Percentiles rank a stretch among this genome's conserved stretches.
Evolutionary conservation across 2,113 vertebrate species (phyloP).

Genomic region (Triplophysa siluroides): DNA sequence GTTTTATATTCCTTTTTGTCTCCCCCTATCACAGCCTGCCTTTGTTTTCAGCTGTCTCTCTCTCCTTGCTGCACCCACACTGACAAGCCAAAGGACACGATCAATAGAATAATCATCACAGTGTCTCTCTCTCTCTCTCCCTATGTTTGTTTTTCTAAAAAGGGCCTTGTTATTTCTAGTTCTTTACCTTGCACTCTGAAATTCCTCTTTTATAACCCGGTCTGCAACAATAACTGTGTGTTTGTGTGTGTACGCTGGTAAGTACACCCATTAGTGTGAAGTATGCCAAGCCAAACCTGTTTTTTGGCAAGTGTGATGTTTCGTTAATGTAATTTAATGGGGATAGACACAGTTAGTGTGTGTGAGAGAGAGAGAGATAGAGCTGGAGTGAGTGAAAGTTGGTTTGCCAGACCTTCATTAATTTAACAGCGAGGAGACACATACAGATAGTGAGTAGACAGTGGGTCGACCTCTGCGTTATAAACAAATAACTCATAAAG

Average conservation of each 20-base stretch:
- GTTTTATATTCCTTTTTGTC: constrained; percentile 8
- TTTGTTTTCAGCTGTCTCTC: constrained; percentile 12
- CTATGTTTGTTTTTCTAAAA: constrained; percentile 43
- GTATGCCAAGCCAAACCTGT: constrained; percentile 42
- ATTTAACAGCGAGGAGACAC: constrained; percentile 34
- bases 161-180: constrained; percentile 44
- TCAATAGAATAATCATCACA: constrained; percentile 41
- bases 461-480: constrained; percentile 17
- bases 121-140: constrained; percentile 46
- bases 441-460: constrained; percentile 23
- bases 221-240: constrained; percentile 5
- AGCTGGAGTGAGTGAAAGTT: constrained; percentile 11
- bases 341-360: constrained; percentile 40
- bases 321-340: constrained; percentile 41
- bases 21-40: constrained; percentile 21
- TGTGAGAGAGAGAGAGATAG: constrained; percentile 13
- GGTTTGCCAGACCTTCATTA: constrained; percentile 33
- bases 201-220: constrained; percentile 7
- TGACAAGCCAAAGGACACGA: constrained; percentile 31
- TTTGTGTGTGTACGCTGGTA: background rate
- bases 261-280: constrained; percentile 16
- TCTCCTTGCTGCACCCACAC: background rate
- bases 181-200: constrained; percentile 28
- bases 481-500: constrained; percentile 36
- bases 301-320: constrained; percentile 43